phyloP scores from a whole-genome alignment of 1,140 invertebrate species.

The Drosophila arawakana region DNA sequence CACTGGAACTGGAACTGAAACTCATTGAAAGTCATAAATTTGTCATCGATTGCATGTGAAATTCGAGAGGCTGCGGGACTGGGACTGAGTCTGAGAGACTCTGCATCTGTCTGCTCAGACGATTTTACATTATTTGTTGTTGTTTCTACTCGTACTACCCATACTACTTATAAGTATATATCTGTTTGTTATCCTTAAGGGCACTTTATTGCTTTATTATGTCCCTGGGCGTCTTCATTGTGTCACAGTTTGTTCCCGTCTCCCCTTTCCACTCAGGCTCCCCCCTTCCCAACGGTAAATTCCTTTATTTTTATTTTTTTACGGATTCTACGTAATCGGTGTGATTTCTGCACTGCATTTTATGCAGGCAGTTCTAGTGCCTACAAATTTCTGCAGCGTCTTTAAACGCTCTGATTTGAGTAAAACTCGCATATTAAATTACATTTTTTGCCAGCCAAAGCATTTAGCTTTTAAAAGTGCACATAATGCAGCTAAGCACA shows the following conservation, averaged over 20 bases:
- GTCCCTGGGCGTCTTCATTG: slow-evolving; percentile 57
- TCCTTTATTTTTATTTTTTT: background rate
- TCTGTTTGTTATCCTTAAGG: slow-evolving; percentile 70
- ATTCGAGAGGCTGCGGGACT: slow-evolving; percentile 54
- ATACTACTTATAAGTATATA: slow-evolving; percentile 19
- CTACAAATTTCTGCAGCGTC: slow-evolving; percentile 25
- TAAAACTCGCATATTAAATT: slow-evolving; percentile 40
- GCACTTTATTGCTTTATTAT: slow-evolving; percentile 80
- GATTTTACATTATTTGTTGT: slow-evolving; percentile 39
- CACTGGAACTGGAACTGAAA: background rate
- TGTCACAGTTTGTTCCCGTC: slow-evolving; percentile 39
- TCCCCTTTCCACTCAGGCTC: background rate
- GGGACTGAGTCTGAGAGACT: slow-evolving; percentile 10
- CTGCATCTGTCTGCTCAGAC: slow-evolving; percentile 10
- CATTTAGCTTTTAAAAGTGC: slow-evolving; percentile 26
- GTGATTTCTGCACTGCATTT: slow-evolving; percentile 53
- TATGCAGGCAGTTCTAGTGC: slow-evolving; percentile 51
- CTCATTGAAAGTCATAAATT: slow-evolving; percentile 74
- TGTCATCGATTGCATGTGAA: slow-evolving; percentile 83
- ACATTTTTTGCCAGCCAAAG: slow-evolving; percentile 47
- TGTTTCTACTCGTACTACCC: slow-evolving; percentile 31
- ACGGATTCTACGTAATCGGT: slow-evolving; percentile 41
- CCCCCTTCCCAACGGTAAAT: too few species aligned
- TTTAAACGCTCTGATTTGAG: slow-evolving; percentile 45
- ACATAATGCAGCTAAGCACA: slow-evolving; percentile 31